phyloP scores from a whole-genome alignment of 2,797 vertebrate species.

The Sebastes trivittatus region DNA sequence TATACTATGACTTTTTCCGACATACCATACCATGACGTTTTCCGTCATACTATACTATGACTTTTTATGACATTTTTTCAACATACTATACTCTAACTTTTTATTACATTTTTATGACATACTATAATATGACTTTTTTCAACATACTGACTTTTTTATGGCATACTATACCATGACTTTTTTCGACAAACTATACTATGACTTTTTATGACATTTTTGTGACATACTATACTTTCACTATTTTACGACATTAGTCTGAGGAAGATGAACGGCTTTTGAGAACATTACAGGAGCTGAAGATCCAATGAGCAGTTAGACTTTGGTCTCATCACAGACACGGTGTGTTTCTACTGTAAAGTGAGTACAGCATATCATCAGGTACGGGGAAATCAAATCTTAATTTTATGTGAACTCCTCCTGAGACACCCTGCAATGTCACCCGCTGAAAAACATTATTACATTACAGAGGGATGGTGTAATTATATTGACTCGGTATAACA shows the following conservation, averaged over 20 bases:
- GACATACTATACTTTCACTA: neutral
- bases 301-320: neutral
- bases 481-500: neutral
- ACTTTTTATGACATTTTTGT: no score
- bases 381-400: slow-evolving; percentile 10
- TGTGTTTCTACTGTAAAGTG: neutral
- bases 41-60: fast-evolving
- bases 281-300: neutral
- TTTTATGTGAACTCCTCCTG: slow-evolving; percentile 6
- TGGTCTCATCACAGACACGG: neutral
- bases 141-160: no score
- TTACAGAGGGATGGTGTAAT: neutral
- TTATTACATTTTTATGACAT: fast-evolving
- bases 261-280: slow-evolving; percentile 7
- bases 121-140: no score
- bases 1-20: no score
- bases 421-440: slow-evolving; percentile 5
- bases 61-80: neutral
- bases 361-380: neutral
- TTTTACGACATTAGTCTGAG: neutral
- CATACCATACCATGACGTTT: no score
- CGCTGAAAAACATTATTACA: neutral
- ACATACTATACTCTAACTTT: no score
- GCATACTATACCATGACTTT: no score
- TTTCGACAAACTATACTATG: no score